phyloP scores from a whole-genome alignment of 2,888 invertebrate genomes.

The Carterocephalus palaemon region DNA sequence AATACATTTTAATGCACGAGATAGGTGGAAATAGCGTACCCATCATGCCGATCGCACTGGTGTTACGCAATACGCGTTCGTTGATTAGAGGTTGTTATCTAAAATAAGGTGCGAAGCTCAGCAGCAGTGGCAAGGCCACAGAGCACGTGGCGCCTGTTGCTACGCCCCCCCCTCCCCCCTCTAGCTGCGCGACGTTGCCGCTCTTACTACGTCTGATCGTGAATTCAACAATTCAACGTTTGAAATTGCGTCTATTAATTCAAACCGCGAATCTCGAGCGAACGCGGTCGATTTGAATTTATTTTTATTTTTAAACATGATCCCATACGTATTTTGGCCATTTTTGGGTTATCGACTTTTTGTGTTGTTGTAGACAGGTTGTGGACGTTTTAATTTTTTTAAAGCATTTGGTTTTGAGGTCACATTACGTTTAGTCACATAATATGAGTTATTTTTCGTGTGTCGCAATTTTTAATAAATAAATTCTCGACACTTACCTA shows the following conservation, averaged over 20 bases:
- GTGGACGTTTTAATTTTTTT: too few species aligned
- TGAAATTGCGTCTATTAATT: slow-evolving; percentile 23
- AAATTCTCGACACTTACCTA: too few species aligned
- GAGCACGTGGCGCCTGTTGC: slow-evolving; percentile 75
- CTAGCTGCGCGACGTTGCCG: slow-evolving; percentile 62
- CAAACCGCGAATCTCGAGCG: slow-evolving; percentile 14
- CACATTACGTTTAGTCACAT: too few species aligned
- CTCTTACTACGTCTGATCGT: slow-evolving; percentile 39
- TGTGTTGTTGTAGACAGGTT: background rate
- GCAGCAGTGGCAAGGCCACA: slow-evolving; percentile 67
- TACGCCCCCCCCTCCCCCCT: slow-evolving; percentile 50
- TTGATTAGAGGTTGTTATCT: slow-evolving; percentile 57
- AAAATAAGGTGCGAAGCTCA: slow-evolving; percentile 71
- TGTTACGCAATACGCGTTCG: slow-evolving; percentile 16
- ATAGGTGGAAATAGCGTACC: slow-evolving; percentile 4
- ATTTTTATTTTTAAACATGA: slow-evolving; percentile 46
- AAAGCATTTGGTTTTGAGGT: too few species aligned
- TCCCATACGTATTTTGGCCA: slow-evolving; percentile 12
- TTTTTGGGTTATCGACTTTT: slow-evolving; percentile 15
- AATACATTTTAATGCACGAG: background rate
- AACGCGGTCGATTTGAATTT: slow-evolving; percentile 45
- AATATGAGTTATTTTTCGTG: too few species aligned
- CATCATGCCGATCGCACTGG: background rate
- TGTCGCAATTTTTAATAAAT: too few species aligned
- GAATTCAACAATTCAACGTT: slow-evolving; percentile 19